These are phyloP conservation scores for Opisthograptis luteolata DNA, from an alignment of 2,888 invertebrate genomes.

Conservation along the genomic window DNA sequence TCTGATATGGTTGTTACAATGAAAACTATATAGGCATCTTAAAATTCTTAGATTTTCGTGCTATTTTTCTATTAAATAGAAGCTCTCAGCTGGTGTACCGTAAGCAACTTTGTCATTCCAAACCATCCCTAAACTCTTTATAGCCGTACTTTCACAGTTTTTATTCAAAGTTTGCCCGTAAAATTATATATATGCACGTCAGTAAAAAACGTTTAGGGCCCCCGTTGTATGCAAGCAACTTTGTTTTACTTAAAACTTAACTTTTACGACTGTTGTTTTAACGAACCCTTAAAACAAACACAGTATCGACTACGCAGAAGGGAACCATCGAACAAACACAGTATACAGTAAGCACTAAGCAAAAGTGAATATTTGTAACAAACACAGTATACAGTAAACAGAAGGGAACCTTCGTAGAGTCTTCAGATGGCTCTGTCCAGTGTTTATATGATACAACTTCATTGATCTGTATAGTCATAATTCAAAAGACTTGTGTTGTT, in stretches of 20 bases:
- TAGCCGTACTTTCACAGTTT: constrained; percentile 25
- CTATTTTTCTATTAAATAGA: not conserved
- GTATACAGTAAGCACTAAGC: not conserved
- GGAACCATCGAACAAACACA: not conserved
- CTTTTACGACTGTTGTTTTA: constrained; percentile 34
- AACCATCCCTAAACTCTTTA: constrained; percentile 29
- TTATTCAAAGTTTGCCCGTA: constrained; percentile 37
- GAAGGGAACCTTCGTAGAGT: too few species aligned
- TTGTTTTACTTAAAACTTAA: constrained; percentile 35
- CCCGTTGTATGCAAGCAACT: constrained; percentile 25
- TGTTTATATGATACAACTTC: too few species aligned
- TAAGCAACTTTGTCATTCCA: constrained; percentile 9
- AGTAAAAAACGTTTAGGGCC: constrained; percentile 32
- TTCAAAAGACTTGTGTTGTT: too few species aligned
- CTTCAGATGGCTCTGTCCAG: too few species aligned
- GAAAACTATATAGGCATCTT: too few species aligned
- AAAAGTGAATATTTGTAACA: too few species aligned
- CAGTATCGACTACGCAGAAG: constrained; percentile 8
- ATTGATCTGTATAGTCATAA: too few species aligned
- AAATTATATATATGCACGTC: constrained; percentile 39
- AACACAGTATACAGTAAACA: too few species aligned
- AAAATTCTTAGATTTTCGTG: too few species aligned
- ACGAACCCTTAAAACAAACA: constrained; percentile 31
- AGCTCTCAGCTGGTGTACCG: constrained; percentile 13
- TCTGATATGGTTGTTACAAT: too few species aligned